Evolutionary conservation across 2,888 invertebrate genomes (phyloP), one percentile per base, ranked within the genome.

Genomic region (Aphrophora alni): DNA sequence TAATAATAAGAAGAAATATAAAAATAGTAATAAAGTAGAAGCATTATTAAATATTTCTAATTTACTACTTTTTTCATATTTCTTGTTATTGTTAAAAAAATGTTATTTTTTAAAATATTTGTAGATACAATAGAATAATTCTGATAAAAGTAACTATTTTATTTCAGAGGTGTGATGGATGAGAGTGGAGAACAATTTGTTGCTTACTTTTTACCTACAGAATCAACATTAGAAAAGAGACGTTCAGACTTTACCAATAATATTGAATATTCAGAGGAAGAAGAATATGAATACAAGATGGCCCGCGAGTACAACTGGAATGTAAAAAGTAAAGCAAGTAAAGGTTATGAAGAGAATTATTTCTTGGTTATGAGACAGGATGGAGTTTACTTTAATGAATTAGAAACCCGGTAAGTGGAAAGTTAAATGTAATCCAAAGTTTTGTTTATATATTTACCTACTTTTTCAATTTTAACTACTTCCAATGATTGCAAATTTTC

Each of bases 251-350:
- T 94, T 75, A 90, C 91, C 0, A 94, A 94, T 73, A 91, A 90
- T 33, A 90, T 95, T 24, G 93, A 95, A 0, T 98, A 97, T 87
- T 93, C 94, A 87, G 97, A 97, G 71, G 97, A 95, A 0, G 95
- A 96, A 84, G 95, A 96, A 78, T 99, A 99, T 87, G 98, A 99
- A 86, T 99, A 99, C 87, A 95, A 96, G 88, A 96, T 99, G 93
- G 97, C 98, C 0, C 92, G 99, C 83, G 99, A 99, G 87, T 99
- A 99, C 88, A 98, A 98, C 88, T 99, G 99, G 99, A 98, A 98
- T 87, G 98, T 99, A 25, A 98, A 99, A 89, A 98, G 97, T 88
- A 98, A 98, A 89, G 94, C 96, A 0, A 95, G 95, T 0, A 95
- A 95, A 87, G 97, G 97, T 51, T 98, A 98, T 86, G 98, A 98